phyloP scores from a whole-genome alignment of 2,113 vertebrate species.

The Hydropotes inermis region DNA sequence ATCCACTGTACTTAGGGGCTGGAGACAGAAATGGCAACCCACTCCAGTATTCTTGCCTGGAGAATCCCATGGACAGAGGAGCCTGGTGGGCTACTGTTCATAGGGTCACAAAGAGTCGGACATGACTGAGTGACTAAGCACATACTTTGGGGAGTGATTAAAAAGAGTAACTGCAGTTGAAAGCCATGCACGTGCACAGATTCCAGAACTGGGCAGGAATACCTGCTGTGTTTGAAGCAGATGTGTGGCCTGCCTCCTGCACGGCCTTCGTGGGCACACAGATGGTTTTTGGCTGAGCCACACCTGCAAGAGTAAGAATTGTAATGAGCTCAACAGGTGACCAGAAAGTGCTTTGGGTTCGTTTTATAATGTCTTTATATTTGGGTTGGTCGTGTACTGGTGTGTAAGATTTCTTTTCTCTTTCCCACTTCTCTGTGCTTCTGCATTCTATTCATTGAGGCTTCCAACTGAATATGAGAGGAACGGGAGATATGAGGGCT shows the following conservation, averaged over 20 bases:
- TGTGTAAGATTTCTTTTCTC: conserved; percentile 87
- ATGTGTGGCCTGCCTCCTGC: background rate
- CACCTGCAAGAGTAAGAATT: background rate
- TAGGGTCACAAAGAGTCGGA: background rate
- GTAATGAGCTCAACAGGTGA: background rate
- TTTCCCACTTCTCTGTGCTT: conserved; percentile 84
- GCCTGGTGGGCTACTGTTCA: background rate
- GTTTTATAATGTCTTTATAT: conserved; percentile 19
- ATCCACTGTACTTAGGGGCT: background rate
- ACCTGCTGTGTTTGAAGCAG: fast-evolving
- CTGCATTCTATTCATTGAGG: conserved; percentile 87
- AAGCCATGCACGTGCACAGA: no score
- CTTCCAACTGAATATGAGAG: conserved; percentile 98
- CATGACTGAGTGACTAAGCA: background rate
- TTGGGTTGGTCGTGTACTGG: conserved; percentile 52
- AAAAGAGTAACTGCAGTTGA: background rate
- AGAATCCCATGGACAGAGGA: background rate
- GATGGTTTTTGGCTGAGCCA: fast-evolving
- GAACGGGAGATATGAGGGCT: conserved; percentile 99
- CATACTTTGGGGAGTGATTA: background rate
- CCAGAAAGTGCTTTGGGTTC: background rate
- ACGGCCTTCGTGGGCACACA: fast-evolving
- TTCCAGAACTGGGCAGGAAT: background rate
- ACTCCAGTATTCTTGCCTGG: background rate
- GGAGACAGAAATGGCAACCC: background rate